Evolutionary conservation across 2,113 vertebrate species (phyloP).

Genomic region (Pachyramphus minor): DNA sequence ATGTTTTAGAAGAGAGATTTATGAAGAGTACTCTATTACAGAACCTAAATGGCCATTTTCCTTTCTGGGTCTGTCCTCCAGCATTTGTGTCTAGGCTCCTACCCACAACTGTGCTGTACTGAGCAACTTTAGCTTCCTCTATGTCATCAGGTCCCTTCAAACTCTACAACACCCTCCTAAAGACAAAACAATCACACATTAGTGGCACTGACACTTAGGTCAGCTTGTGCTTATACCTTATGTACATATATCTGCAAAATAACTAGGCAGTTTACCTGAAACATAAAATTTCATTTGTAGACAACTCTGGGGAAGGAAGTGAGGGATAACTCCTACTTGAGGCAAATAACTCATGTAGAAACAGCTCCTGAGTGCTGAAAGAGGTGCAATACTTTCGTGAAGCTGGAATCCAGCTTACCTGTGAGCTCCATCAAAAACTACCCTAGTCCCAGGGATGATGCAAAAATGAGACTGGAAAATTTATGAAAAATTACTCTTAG

Average conservation of each 20-base stretch:
- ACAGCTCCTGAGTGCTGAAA: neutral
- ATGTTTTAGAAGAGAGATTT: neutral
- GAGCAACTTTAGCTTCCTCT: neutral
- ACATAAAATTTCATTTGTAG: neutral
- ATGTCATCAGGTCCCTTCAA: neutral
- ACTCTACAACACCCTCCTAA: neutral
- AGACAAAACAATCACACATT: neutral
- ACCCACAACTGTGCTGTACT: neutral
- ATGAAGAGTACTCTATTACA: neutral
- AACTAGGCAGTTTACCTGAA: neutral
- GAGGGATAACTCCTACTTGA: neutral
- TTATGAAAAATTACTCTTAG: neutral
- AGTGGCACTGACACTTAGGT: neutral
- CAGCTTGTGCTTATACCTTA: neutral
- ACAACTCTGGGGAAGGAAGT: neutral
- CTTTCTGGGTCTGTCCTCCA: neutral
- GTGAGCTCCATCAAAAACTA: neutral
- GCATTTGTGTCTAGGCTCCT: neutral
- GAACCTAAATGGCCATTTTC: neutral
- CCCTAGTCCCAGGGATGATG: neutral
- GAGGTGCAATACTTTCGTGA: rapidly evolving
- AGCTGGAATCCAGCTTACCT: neutral
- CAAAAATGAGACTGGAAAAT: neutral
- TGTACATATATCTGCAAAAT: neutral
- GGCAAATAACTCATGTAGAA: neutral